A percentile compares a stretch with the other conserved stretches of the same genome.
Evolutionary conservation across 1,140 invertebrate species (phyloP).

Genomic region (Drosophila ironensis): DNA sequence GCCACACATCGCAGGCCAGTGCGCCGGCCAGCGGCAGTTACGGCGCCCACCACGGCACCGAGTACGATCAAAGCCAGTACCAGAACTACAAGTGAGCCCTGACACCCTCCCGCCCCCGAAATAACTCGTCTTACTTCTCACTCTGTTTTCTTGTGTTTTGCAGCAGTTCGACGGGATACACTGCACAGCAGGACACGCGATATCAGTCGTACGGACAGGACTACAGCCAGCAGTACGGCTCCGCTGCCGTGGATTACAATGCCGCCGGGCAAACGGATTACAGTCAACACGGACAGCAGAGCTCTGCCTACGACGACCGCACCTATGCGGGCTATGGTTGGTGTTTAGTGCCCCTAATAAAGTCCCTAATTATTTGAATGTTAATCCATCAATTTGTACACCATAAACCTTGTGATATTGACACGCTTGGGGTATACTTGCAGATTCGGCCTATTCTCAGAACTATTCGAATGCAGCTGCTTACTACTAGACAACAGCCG

Average conservation of each 20-base stretch:
- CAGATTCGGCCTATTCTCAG: constrained; percentile 78
- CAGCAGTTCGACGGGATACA: constrained; percentile 67
- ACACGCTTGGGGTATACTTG: constrained; percentile 9
- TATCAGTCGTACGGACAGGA: constrained; percentile 77
- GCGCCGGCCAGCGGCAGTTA: constrained; percentile 67
- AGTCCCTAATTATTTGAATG: no score
- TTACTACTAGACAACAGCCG: constrained; percentile 72
- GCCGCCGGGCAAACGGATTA: constrained; percentile 74
- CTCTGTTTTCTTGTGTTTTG: no score
- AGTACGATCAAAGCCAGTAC: constrained; percentile 81
- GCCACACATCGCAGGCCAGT: constrained; percentile 54
- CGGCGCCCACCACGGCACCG: constrained; percentile 54
- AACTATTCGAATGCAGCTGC: constrained; percentile 78
- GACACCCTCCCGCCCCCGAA: not conserved
- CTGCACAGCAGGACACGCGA: constrained; percentile 70
- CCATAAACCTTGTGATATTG: not conserved
- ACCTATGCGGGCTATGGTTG: constrained; percentile 79
- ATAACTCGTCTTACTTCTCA: no score
- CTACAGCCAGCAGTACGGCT: constrained; percentile 78
- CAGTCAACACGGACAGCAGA: constrained; percentile 64
- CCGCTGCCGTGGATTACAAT: constrained; percentile 77
- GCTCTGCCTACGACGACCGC: constrained; percentile 69
- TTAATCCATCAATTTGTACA: no score
- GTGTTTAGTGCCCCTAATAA: no score
- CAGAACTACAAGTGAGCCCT: constrained; percentile 68